Evolutionary conservation across 2,888 invertebrate genomes (phyloP).

Genomic region (Ectemnius lituratus): DNA sequence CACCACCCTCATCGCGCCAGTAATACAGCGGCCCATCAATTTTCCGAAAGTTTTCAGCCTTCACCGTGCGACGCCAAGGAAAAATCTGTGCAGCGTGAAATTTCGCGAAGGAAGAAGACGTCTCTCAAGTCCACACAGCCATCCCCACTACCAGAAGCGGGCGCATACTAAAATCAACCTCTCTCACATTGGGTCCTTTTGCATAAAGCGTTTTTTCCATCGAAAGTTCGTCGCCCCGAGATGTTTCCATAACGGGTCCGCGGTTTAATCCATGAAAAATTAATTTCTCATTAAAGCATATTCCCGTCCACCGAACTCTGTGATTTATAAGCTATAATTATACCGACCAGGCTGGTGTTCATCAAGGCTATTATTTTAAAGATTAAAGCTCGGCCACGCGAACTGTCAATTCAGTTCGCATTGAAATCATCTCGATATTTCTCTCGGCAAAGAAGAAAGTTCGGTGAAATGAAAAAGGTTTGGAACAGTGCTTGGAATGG

Average conservation of each 20-base stretch:
- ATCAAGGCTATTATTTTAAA: constrained; percentile 1
- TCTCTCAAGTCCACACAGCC: constrained; percentile 20
- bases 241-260: constrained; percentile 12
- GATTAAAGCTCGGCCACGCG: background rate
- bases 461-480: background rate
- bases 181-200: constrained; percentile 10
- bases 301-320: background rate
- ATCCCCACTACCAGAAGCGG: background rate
- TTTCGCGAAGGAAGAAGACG: constrained; percentile 26
- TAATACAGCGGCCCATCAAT: constrained; percentile 55
- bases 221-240: background rate
- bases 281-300: constrained; percentile 6
- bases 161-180: constrained; percentile 14
- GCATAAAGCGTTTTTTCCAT: constrained; percentile 10
- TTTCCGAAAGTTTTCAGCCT: constrained; percentile 47
- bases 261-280: constrained; percentile 3
- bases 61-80: constrained; percentile 14
- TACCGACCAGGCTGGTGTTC: background rate
- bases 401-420: background rate
- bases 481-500: background rate
- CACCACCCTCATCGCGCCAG: background rate
- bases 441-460: background rate
- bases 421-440: background rate
- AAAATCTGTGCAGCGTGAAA: constrained; percentile 41
- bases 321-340: background rate